Conservation (phyloP, 2,888 invertebrate genomes). For the Dioctria linearis region DNA sequence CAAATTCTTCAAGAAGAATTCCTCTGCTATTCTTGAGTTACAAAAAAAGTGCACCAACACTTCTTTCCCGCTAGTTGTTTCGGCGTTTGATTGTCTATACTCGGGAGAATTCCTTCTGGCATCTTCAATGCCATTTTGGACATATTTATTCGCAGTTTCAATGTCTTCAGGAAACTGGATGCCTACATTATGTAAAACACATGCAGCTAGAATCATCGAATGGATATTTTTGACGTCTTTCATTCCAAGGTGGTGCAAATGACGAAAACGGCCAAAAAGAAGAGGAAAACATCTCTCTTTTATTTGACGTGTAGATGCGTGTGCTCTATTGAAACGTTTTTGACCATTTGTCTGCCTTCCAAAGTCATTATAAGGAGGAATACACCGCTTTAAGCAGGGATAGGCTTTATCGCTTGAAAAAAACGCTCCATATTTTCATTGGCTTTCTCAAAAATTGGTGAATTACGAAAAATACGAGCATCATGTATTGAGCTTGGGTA, state of each 20-base stretch:
- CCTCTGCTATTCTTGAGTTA: no score
- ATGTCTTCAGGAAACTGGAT: no score
- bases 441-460: neutral
- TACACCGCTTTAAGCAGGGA: neutral
- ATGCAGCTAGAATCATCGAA: neutral
- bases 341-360: neutral
- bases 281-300: slow-evolving; percentile 28
- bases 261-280: slow-evolving; percentile 10
- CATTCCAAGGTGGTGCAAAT: neutral
- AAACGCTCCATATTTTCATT: neutral
- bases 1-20: no score
- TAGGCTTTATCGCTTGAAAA: neutral
- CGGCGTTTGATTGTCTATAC: no score
- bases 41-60: no score
- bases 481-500: slow-evolving; percentile 4
- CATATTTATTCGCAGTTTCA: no score
- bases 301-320: neutral
- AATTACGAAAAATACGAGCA: neutral
- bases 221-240: no score
- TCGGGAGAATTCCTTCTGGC: no score
- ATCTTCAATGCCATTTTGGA: no score
- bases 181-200: no score
- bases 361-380: neutral
- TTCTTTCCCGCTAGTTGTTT: no score
- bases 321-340: neutral